These are phyloP conservation scores for Momotus momota DNA, from an alignment of 2,797 vertebrate genomes.

Conservation along the genomic window DNA sequence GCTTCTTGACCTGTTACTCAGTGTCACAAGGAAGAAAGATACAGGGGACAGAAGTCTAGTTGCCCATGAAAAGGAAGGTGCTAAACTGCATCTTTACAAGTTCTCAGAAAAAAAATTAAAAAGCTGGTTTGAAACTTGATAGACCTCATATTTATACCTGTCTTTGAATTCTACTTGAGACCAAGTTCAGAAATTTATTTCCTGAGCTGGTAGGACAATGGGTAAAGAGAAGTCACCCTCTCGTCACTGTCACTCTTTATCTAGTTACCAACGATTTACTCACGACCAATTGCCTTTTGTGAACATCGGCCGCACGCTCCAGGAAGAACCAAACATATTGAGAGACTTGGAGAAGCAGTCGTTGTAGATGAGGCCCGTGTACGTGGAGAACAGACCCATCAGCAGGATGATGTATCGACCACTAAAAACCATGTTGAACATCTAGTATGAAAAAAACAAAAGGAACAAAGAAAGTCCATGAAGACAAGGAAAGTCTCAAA, in stretches of 20 bases:
- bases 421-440: constrained; percentile 94
- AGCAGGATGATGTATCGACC: constrained; percentile 97
- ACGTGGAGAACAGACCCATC: constrained; percentile 96
- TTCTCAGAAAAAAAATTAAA: accelerated
- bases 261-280: constrained; percentile 73
- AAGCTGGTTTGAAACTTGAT: background rate
- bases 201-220: background rate
- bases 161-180: background rate
- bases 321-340: constrained; percentile 93
- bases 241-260: background rate
- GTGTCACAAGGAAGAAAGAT: background rate
- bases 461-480: background rate
- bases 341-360: constrained; percentile 98
- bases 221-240: background rate
- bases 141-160: background rate
- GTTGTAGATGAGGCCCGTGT: constrained; percentile 98
- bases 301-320: constrained; percentile 96
- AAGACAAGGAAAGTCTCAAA: background rate
- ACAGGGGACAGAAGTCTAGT: background rate
- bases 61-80: background rate
- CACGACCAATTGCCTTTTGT: constrained; percentile 88
- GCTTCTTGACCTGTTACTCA: background rate
- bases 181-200: background rate
- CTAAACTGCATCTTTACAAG: background rate
- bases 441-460: constrained; percentile 73